Percentiles rank a stretch among this genome's conserved stretches.
These are phyloP conservation scores for Neostethus bicornis DNA, from an alignment of 2,797 vertebrate species.

Conservation along the genomic window DNA sequence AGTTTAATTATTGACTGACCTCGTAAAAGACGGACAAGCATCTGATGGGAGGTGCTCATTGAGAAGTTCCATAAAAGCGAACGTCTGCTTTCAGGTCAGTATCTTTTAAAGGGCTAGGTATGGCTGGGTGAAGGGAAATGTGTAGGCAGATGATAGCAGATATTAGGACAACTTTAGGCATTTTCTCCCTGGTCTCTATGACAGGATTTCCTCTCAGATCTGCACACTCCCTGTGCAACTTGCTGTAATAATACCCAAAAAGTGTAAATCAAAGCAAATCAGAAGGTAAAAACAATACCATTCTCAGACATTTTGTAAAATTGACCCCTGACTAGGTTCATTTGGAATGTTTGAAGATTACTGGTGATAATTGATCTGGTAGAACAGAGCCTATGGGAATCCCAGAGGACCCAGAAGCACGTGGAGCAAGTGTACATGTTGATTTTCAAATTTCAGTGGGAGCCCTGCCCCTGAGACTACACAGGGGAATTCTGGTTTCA, in stretches of 20 bases:
- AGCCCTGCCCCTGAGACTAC: constrained; percentile 53
- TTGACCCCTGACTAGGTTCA: constrained; percentile 23
- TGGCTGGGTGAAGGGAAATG: constrained; percentile 48
- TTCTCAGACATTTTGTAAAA: constrained; percentile 26
- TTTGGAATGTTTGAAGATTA: constrained; percentile 35
- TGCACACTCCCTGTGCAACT: constrained; percentile 40
- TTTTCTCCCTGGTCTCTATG: constrained; percentile 49
- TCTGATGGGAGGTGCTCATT: constrained; percentile 52
- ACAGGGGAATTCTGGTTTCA: constrained; percentile 53
- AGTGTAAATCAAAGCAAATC: constrained; percentile 20
- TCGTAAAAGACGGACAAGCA: constrained; percentile 47
- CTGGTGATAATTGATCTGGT: constrained; percentile 35
- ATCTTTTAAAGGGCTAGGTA: constrained; percentile 62
- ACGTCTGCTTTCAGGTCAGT: constrained; percentile 60
- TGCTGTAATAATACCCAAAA: constrained; percentile 30
- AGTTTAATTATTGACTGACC: constrained; percentile 79
- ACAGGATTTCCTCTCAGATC: constrained; percentile 38
- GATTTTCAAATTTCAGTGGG: constrained; percentile 71
- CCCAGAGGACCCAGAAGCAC: constrained; percentile 43
- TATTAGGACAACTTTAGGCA: constrained; percentile 52
- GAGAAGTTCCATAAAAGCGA: constrained; percentile 70
- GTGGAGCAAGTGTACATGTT: constrained; percentile 64
- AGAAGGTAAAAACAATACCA: constrained; percentile 39
- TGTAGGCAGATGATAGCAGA: constrained; percentile 68
- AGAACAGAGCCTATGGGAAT: constrained; percentile 37